Conservation (phyloP, 1,140 invertebrate genomes). For the Lepidurus packardi region DNA sequence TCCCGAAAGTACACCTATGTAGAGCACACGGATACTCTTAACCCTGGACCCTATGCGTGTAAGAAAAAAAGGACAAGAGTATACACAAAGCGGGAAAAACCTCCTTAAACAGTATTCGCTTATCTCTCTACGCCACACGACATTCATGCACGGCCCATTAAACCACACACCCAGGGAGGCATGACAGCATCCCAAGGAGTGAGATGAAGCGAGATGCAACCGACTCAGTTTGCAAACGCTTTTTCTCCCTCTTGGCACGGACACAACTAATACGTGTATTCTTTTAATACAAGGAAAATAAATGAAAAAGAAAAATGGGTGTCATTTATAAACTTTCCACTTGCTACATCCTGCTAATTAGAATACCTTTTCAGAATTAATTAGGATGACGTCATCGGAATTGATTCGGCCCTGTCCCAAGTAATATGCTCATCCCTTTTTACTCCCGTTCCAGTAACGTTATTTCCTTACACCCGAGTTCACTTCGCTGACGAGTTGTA, state of each 20-base stretch:
- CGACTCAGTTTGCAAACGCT: neutral
- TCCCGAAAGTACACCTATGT: too few species aligned
- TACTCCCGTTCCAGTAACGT: neutral
- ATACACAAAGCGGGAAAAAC: neutral
- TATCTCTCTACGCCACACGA: slow-evolving; percentile 14
- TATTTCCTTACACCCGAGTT: neutral
- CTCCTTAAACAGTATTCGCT: neutral
- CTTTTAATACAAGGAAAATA: neutral
- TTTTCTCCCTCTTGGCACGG: slow-evolving; percentile 4
- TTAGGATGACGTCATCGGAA: neutral
- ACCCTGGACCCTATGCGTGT: neutral
- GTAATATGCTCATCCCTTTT: neutral
- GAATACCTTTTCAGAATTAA: neutral
- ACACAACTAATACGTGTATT: neutral
- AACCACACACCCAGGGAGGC: slow-evolving; percentile 3
- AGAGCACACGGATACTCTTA: too few species aligned
- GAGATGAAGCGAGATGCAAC: too few species aligned
- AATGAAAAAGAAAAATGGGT: too few species aligned
- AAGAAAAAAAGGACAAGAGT: neutral
- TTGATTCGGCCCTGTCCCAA: neutral
- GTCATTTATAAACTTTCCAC: neutral
- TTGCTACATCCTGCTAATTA: neutral
- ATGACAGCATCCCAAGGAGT: neutral
- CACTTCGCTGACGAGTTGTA: neutral
- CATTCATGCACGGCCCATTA: slow-evolving; percentile 9